Evolutionary conservation across 2,797 vertebrate genomes (phyloP).

Genomic region (Clangula hyemalis): DNA sequence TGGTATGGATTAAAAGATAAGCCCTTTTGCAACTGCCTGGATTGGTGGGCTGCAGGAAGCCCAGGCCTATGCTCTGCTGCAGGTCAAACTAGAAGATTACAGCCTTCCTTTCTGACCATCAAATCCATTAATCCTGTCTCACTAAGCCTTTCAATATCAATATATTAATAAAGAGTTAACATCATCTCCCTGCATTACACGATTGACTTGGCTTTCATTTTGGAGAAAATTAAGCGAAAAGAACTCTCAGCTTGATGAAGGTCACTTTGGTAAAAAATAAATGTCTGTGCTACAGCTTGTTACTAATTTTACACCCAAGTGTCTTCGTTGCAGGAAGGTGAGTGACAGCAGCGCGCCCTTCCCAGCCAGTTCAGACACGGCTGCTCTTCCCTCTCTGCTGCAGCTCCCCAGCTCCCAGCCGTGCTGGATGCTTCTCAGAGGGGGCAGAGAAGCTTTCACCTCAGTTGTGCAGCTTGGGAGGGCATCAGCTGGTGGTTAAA

Average conservation of each 20-base stretch:
- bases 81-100: not conserved
- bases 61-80: not conserved
- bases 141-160: constrained; percentile 45
- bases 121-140: constrained; percentile 44
- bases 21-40: not conserved
- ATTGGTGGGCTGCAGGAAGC: not conserved
- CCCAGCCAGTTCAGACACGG: not conserved
- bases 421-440: not conserved
- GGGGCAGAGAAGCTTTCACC: not conserved
- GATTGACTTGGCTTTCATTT: constrained; percentile 42
- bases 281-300: not conserved
- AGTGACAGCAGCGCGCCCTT: not conserved
- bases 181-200: not conserved
- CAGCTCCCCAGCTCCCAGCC: not conserved
- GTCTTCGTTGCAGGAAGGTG: constrained; percentile 6
- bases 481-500: not conserved
- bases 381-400: not conserved
- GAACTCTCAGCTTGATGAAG: not conserved
- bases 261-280: constrained; percentile 33
- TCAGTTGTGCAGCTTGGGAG: not conserved
- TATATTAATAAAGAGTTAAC: constrained; percentile 63
- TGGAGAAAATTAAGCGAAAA: constrained; percentile 19
- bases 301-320: not conserved
- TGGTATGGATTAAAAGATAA: not conserved
- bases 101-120: not conserved